phyloP scores from a whole-genome alignment of 2,888 invertebrate species.

The Synanthedon tipuliformis region DNA sequence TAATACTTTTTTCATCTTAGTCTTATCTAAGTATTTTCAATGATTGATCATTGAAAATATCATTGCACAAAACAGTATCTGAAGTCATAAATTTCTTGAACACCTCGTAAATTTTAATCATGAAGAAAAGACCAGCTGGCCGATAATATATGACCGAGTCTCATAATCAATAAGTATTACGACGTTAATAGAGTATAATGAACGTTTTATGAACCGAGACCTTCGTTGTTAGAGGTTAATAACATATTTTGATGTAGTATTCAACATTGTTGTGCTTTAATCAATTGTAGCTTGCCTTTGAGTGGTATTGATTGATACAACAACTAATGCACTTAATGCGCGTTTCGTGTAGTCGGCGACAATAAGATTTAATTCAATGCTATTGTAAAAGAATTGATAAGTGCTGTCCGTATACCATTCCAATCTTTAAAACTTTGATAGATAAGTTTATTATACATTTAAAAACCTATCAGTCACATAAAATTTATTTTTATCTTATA shows the following conservation, averaged over 20 bases:
- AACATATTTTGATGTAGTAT: conserved; percentile 6
- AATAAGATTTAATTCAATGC: conserved; percentile 11
- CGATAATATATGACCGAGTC: conserved; percentile 4
- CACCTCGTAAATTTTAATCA: conserved; percentile 2
- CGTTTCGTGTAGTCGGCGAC: conserved; percentile 23
- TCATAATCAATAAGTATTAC: conserved; percentile 4
- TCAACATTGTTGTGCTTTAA: conserved; percentile 7
- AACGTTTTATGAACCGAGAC: conserved; percentile 10
- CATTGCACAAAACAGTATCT: neutral
- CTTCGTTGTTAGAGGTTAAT: conserved; percentile 10
- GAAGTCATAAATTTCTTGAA: neutral
- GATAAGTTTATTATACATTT: too few relatives aligned
- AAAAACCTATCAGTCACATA: too few relatives aligned
- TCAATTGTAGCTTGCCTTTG: conserved; percentile 9
- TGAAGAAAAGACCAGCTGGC: conserved; percentile 1
- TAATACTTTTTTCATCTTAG: neutral
- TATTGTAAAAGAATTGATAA: conserved; percentile 1
- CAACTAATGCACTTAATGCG: conserved; percentile 22
- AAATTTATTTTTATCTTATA: too few relatives aligned
- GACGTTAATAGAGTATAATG: conserved; percentile 8
- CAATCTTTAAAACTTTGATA: too few relatives aligned
- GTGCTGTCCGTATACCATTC: neutral
- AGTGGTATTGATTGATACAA: conserved; percentile 13
- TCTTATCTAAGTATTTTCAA: neutral
- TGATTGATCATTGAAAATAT: neutral